Evolutionary conservation across 1,140 invertebrate species (phyloP).

Genomic region (Drosophila ironensis): DNA sequence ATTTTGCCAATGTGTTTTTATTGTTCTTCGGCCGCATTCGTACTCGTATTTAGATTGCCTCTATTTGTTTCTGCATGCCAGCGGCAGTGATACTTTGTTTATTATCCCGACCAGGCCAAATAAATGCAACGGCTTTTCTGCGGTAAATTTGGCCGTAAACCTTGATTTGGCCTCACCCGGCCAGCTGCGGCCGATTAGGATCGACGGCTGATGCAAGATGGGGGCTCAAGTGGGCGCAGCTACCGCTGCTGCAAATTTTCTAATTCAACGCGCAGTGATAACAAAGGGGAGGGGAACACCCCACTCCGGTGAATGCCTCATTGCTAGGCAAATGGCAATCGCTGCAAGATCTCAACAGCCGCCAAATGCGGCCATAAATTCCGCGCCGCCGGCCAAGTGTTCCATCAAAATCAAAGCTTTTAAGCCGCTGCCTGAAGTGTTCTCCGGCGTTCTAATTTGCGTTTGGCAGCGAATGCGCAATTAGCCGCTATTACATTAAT

Average conservation of each 20-base stretch:
- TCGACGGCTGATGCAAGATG: background rate
- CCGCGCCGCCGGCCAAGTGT: slow-evolving; percentile 46
- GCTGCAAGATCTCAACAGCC: slow-evolving; percentile 53
- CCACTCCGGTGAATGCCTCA: slow-evolving; percentile 44
- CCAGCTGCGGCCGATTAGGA: background rate
- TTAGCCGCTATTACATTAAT: slow-evolving; percentile 78
- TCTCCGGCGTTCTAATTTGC: slow-evolving; percentile 64
- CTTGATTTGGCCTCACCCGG: background rate
- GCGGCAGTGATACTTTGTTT: slow-evolving; percentile 71
- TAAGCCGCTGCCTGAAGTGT: slow-evolving; percentile 70
- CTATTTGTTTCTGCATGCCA: slow-evolving; percentile 72
- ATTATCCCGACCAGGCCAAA: slow-evolving; percentile 69
- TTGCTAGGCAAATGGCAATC: slow-evolving; percentile 16
- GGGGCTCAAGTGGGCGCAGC: slow-evolving; percentile 54
- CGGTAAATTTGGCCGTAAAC: slow-evolving; percentile 48
- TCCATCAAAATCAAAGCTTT: slow-evolving; percentile 77
- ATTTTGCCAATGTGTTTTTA: slow-evolving; percentile 67
- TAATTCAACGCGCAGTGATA: slow-evolving; percentile 31
- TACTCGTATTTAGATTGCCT: slow-evolving; percentile 32
- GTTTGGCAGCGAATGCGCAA: slow-evolving; percentile 62
- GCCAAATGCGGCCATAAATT: slow-evolving; percentile 63
- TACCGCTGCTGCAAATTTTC: slow-evolving; percentile 30
- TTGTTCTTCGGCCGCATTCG: slow-evolving; percentile 34
- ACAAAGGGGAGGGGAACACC: background rate
- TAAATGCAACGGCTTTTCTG: slow-evolving; percentile 65